Percentiles rank a stretch among this genome's conserved stretches.
Evolutionary conservation across 2,797 vertebrate species (phyloP).

Genomic region (Myotis daubentonii): DNA sequence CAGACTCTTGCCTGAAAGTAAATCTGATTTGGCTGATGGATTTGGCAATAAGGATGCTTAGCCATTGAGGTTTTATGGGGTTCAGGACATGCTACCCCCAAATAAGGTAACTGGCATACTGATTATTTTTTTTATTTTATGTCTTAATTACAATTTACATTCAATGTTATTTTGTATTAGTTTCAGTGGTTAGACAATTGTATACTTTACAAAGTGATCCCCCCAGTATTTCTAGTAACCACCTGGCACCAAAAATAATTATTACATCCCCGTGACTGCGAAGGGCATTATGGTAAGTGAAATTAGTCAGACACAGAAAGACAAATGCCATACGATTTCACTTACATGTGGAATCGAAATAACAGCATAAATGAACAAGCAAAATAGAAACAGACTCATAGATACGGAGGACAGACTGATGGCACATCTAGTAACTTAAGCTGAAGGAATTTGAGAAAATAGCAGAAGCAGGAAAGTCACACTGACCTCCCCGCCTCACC

Average conservation of each 20-base stretch:
- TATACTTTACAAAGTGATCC: neutral
- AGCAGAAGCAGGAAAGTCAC: neutral
- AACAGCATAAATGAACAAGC: neutral
- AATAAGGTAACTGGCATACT: neutral
- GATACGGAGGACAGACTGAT: neutral
- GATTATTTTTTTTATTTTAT: neutral
- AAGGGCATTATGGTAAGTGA: neutral
- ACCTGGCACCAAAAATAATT: neutral
- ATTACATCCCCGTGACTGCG: neutral
- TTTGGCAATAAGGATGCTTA: neutral
- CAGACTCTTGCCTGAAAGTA: neutral
- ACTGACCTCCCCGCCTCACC: neutral
- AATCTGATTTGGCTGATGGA: neutral
- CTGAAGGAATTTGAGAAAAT: neutral
- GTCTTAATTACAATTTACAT: neutral
- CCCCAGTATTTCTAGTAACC: neutral
- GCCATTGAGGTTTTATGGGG: neutral
- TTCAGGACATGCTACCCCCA: neutral
- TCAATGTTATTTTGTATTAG: neutral
- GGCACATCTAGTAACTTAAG: neutral
- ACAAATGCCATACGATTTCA: neutral
- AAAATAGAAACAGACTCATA: neutral
- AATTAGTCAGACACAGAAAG: neutral
- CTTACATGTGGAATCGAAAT: neutral
- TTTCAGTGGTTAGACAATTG: neutral